phyloP scores from a whole-genome alignment of 2,888 invertebrate species.

The Callyntrura sp. region DNA sequence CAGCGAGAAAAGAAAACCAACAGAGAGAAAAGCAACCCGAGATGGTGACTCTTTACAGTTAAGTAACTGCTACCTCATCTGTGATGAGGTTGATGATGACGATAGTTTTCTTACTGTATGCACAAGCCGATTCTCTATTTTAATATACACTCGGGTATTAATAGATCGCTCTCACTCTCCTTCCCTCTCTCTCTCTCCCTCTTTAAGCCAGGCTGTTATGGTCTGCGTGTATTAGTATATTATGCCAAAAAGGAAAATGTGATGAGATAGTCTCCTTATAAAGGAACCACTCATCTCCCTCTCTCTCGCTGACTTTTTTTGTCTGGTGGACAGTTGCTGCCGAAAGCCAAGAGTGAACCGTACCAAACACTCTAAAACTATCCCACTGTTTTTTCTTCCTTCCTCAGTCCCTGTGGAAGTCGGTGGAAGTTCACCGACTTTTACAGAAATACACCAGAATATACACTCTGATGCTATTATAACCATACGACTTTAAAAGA shows the following conservation, averaged over 20 bases:
- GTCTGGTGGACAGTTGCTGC: constrained; percentile 47
- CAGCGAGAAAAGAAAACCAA: constrained; percentile 43
- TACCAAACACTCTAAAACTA: background rate
- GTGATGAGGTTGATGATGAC: constrained; percentile 53
- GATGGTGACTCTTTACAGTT: constrained; percentile 63
- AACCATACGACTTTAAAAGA: too few relatives aligned
- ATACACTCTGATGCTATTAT: too few relatives aligned
- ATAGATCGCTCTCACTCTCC: too few relatives aligned
- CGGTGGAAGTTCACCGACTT: too few relatives aligned
- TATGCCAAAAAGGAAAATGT: constrained; percentile 11
- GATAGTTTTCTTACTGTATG: constrained; percentile 9
- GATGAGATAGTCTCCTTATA: background rate
- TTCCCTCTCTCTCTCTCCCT: too few relatives aligned
- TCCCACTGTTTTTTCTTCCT: constrained; percentile 10
- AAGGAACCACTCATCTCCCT: background rate
- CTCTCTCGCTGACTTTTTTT: background rate
- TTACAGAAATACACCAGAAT: too few relatives aligned
- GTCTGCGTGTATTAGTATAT: background rate
- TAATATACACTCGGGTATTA: constrained; percentile 25
- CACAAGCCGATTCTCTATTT: background rate
- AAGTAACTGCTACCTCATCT: constrained; percentile 67
- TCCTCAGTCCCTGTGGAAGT: background rate
- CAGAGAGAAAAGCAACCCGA: constrained; percentile 33
- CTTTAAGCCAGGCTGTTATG: background rate
- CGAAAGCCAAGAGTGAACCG: constrained; percentile 35